These are phyloP conservation scores for Clinocottus analis DNA, from an alignment of 2,113 vertebrate genomes.

Conservation along the genomic window DNA sequence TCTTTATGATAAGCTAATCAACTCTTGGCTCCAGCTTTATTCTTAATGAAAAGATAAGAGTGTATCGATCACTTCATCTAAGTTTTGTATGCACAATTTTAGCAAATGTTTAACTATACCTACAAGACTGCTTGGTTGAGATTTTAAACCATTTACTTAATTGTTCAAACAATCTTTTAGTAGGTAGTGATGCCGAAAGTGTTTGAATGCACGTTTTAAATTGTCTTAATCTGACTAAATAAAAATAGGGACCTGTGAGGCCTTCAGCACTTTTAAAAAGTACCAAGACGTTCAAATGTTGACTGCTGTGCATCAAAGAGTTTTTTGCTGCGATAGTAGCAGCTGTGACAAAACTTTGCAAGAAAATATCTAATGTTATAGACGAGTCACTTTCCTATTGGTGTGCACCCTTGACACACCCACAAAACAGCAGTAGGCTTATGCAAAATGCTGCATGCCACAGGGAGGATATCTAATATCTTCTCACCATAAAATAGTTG, in stretches of 20 bases:
- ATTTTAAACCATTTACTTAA: background rate
- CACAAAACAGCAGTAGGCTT: background rate
- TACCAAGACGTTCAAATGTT: background rate
- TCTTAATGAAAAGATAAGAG: background rate
- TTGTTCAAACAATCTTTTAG: background rate
- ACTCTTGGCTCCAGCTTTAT: background rate
- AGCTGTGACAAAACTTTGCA: background rate
- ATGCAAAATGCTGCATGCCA: slow-evolving; percentile 21
- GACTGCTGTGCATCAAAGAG: background rate
- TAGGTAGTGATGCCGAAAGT: background rate
- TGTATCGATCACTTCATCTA: background rate
- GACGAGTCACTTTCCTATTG: background rate
- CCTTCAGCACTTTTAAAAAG: background rate
- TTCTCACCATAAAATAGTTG: background rate
- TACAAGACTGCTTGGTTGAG: background rate
- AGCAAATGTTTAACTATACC: background rate
- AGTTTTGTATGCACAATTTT: background rate
- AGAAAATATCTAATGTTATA: background rate
- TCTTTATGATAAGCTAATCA: background rate
- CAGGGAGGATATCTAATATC: background rate
- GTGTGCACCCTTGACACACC: background rate
- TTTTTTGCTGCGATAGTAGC: background rate
- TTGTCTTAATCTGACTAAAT: background rate
- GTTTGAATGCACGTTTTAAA: background rate
- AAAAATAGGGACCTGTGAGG: background rate